Evolutionary conservation across 2,888 invertebrate species (phyloP), one percentile per base, ranked within the genome.

Genomic region (Clistopyga incitator): DNA sequence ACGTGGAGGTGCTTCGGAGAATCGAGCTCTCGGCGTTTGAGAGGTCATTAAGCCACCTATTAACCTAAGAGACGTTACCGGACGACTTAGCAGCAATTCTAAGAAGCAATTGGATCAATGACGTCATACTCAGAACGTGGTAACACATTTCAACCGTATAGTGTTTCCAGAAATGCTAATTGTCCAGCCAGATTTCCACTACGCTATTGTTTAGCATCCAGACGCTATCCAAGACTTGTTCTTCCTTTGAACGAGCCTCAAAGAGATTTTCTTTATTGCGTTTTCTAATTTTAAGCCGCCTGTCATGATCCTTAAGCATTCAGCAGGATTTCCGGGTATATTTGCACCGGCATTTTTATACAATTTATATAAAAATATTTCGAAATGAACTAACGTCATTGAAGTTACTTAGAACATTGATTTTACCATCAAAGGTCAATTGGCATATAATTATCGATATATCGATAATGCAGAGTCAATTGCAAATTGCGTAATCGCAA

Each of bases 41-140:
- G 45, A 72, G 75, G 50, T 50, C 75, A 64, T 64, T 75, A 75
- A 75, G 47, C 64, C 50, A 52, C 64, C 75, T 23, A 50, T 61
- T 50, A 64, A 34, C 23, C 50, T 74, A 25, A 25, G 34, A 50
- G 38, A 50, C 61, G 74, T 74, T 74, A 74, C 64, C 64, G 50
- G 52, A 50, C 75, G 75, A 64, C 64, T 64, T 38, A 64, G 20
- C 52, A 38, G 52, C 50, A n/a, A 20, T 52, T 52, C 64, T 34
- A 50, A 38, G 34, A 34, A 52, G 52, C 52, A 10, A 75, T 34
- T 34, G 34, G 64, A 29, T 23, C 4, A 64, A 75, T 52, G 61
- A 64, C 64, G 75, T 64, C 50, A 75, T 52, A 34, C 13, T 75
- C 50, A 15, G 15, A 34, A 54, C 34, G 6, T 54, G 38, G 18